phyloP scores from a whole-genome alignment of 2,888 invertebrate genomes.

The Acrobasis consociella region DNA sequence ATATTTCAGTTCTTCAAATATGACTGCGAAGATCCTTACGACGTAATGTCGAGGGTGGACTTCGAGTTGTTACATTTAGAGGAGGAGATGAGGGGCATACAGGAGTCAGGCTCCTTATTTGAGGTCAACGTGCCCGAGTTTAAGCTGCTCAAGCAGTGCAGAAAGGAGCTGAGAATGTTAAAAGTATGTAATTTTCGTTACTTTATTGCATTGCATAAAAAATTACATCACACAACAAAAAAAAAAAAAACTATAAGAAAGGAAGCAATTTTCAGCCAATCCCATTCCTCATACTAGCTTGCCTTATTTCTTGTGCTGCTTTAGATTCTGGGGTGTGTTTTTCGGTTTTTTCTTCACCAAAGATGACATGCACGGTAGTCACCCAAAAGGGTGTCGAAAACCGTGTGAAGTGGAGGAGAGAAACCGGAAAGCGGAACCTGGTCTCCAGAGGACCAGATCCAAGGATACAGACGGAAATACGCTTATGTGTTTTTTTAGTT shows the following conservation, averaged over 20 bases:
- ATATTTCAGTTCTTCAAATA: slow-evolving; percentile 85
- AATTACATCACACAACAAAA: too few relatives aligned
- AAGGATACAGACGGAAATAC: too few relatives aligned
- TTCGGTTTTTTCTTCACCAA: neutral
- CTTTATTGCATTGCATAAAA: neutral
- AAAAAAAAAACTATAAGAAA: too few relatives aligned
- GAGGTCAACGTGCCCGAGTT: slow-evolving; percentile 98
- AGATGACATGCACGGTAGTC: too few relatives aligned
- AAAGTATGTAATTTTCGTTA: slow-evolving; percentile 81
- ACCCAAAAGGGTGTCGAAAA: too few relatives aligned
- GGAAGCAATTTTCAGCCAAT: too few relatives aligned
- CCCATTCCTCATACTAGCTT: too few relatives aligned
- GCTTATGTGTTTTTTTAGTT: neutral
- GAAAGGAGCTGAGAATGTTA: slow-evolving; percentile 93
- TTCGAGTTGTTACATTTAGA: slow-evolving; percentile 91
- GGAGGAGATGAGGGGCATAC: slow-evolving; percentile 92
- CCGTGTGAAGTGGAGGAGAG: too few relatives aligned
- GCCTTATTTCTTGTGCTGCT: too few relatives aligned
- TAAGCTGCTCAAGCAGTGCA: slow-evolving; percentile 94
- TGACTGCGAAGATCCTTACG: slow-evolving; percentile 88
- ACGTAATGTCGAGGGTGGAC: slow-evolving; percentile 89
- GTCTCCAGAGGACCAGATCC: neutral
- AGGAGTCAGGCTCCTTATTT: slow-evolving; percentile 95
- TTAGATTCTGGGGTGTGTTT: too few relatives aligned
- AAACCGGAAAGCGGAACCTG: too few relatives aligned